Base-by-base conservation (phyloP, 1,140 invertebrate species). In the Aleiodes sp. region DNA sequence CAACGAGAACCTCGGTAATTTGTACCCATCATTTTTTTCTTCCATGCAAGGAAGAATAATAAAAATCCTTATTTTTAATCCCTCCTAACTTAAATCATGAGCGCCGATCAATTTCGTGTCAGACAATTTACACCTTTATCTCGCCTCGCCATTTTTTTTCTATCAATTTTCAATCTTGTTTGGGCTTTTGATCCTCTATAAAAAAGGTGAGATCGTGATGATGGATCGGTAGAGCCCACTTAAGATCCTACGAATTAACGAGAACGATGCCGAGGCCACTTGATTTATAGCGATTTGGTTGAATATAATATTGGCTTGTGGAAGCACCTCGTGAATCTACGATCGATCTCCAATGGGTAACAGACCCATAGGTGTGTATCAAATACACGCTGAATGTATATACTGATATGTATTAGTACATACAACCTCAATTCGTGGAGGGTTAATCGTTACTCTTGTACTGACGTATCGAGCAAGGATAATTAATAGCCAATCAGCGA, bases 401-500 rank as follows among this genome's bases (percentile, higher is more conserved):
- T 12, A 52, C 24, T 56, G 60, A 52, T 52, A 57, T 59, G 46
- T 33, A 16, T 14, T 4, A 28, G 41, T 66, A 21, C 9, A 59
- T 39, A 56, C 35, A 68, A 28, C 68, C 26, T 63, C 33, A 37
- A 64, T 70, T 52, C 68, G 60, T 56, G 64, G 16, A 57, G 41
- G 70, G 61, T 65, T 72, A 68, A 72, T 72, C 70, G 65, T 65
- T 72, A 72, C 64, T 72, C 70, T 60, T 66, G 65, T 68, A 63
- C 52, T 35, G 62, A 61, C 61, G 66, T 72, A 72, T 72, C 64
- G 70, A 68, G 64, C 61, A 21, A 52, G 66, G 70, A 68, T 72
- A 72, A 72, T 72, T 72, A 72, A 72, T 72, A 72, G 70, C 70
- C 70, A 72, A 72, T 72, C 70, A 72, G 56, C 70, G 70, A 72